Base-by-base conservation (phyloP, 2,888 invertebrate species). In the Drosophila formosana region DNA sequence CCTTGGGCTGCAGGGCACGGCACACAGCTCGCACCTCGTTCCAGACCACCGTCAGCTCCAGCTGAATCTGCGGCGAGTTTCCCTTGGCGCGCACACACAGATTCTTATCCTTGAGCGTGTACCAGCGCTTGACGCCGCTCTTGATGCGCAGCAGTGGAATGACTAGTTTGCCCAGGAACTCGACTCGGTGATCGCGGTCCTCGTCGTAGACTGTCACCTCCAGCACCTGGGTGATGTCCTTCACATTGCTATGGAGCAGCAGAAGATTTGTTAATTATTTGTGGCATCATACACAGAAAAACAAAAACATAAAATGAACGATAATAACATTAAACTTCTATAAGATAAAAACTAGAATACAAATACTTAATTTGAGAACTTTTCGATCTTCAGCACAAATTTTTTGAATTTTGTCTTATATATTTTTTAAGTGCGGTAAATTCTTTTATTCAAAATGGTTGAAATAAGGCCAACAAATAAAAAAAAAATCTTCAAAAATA, bases 161-260 rank as follows among this genome's bases (percentile, higher is more conserved):
- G 3, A 96, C 95, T 8, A 99, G 93, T 92, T 97, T 98, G 1
- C 99, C 99, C 11, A 99, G 93, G 91, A 99, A 99, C 92, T 99
- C 99, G 9, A 98, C 98, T 92, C 99, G 99, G 92, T 99, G 98
- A 91, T 98, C 98, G 69, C 98, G 95, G 92, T 99, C 99, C 93
- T 99, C 99, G 90, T 99, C 99, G 92, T 96, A 99, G 0, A 99
- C 98, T 0, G 99, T 99, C 56, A 99, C 94, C 90, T 99, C 99
- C 76, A 99, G 93, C 52, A 97, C 95, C 57, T 98, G 96, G 88
- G 98, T 98, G 77, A 99, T 97, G 91, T 99, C 99, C 91, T 98
- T 97, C n/a, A 97, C 95, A 92, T 97, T 97, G 91, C 96, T 96
- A 26, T 6, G 34, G 1, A 18, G 9, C 3, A 47, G 9, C 3